Evolutionary conservation across 2,888 invertebrate genomes (phyloP), one percentile per base, ranked within the genome.

Genomic region (Erynnis tages): DNA sequence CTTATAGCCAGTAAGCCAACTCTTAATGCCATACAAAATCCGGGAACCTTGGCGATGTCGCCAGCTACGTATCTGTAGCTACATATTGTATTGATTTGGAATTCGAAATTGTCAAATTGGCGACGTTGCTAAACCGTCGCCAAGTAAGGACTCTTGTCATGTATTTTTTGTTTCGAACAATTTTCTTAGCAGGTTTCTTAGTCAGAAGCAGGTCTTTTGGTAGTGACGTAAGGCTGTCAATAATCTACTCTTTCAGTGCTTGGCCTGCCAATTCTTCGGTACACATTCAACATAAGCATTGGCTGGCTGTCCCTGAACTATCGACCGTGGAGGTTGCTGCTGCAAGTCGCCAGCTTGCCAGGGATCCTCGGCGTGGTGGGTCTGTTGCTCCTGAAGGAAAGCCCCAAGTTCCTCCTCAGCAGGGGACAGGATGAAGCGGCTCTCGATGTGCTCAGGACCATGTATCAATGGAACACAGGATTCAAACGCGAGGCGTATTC

Each of bases 251-350:
- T 40, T 37, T 30, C 72, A 86, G 85, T 70, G 2, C 70, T 76
- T 10, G 84, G 83, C 2, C 55, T 86, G 10, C 80, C 83, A 13
- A 64, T 82, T 38, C 74, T 81, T 54, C 55, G 60, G 0, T 54
- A 77, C 6, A 65, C 66, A 8, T 79, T 91, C 59, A 71, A 80
- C 3, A 41, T 87, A 0, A 63, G 82, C 0, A 61, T 86, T 8
- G 30, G 75, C 5, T 67, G 87, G 54, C 61, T 92, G 11, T 76
- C 76, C 1, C 61, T 94, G 57, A 73, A 76, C 0, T 92, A 93
- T 62, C 90, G 92, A 49, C 94, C 95, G 0, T 96, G 96, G 96
- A 87, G 96, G 35, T 62, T 95, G 14, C 91, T 95, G 44, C 76
- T 95, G 30, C 89, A 93, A 7, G 61, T 92, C 0, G 91, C 94